Evolutionary conservation across 2,888 invertebrate species (phyloP).

Genomic region (Aspidiotus rigidus): DNA sequence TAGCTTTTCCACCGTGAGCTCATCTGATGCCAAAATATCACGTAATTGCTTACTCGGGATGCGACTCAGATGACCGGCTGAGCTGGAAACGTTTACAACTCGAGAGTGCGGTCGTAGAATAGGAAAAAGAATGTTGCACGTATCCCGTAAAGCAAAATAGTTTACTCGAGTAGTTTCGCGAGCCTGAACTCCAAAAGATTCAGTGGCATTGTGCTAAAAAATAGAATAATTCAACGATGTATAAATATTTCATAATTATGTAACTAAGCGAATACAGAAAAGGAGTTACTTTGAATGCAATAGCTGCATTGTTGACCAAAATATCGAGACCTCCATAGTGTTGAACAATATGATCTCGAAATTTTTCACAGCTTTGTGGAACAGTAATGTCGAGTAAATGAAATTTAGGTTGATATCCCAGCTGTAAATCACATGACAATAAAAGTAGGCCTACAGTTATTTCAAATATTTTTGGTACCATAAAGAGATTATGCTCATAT

Average conservation of each 20-base stretch:
- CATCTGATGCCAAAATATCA: slow-evolving; percentile 41
- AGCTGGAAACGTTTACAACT: slow-evolving; percentile 68
- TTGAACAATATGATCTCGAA: neutral
- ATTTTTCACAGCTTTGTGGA: neutral
- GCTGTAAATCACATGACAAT: neutral
- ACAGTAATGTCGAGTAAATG: neutral
- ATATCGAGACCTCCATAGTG: neutral
- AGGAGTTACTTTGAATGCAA: neutral
- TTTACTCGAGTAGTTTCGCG: slow-evolving; percentile 60
- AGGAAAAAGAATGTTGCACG: slow-evolving; percentile 62
- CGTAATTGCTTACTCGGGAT: slow-evolving; percentile 53
- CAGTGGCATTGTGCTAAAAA: slow-evolving; percentile 39
- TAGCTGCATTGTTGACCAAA: neutral
- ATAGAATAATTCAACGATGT: too few relatives aligned
- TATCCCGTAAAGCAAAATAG: slow-evolving; percentile 55
- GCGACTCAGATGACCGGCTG: slow-evolving; percentile 53
- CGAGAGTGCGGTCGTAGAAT: slow-evolving; percentile 58
- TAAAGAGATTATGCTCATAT: neutral
- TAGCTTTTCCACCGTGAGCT: slow-evolving; percentile 41
- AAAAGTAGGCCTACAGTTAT: neutral
- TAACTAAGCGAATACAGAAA: too few relatives aligned
- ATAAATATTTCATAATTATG: too few relatives aligned
- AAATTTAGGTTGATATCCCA: neutral
- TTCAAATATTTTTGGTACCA: neutral
- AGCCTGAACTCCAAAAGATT: slow-evolving; percentile 58